phyloP scores from a whole-genome alignment of 2,797 vertebrate genomes.

The Scolopax bukidnonensis region DNA sequence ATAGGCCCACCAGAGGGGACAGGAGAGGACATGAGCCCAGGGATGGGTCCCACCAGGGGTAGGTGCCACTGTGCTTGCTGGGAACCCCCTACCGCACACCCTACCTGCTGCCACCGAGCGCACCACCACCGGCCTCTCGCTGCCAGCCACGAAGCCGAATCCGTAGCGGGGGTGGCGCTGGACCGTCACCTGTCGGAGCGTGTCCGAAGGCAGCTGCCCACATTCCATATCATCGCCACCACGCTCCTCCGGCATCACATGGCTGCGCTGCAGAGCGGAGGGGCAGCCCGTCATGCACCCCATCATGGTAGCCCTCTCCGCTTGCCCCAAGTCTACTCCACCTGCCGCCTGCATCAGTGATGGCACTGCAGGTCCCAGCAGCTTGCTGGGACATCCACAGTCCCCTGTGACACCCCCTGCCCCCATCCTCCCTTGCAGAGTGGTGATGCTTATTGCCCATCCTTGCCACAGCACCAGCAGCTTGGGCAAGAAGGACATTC shows the following conservation, averaged over 20 bases:
- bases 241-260: constrained; percentile 92
- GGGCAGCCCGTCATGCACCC: constrained; percentile 13
- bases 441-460: fast-evolving
- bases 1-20: neutral
- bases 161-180: constrained; percentile 89
- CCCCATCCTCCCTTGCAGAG: neutral
- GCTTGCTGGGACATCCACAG: neutral
- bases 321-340: fast-evolving
- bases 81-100: neutral
- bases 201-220: constrained; percentile 92
- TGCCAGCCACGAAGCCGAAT: constrained; percentile 97
- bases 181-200: constrained; percentile 92
- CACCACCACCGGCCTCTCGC: constrained; percentile 93
- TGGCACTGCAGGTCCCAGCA: neutral
- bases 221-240: constrained; percentile 94
- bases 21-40: neutral
- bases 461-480: neutral
- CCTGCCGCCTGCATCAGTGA: neutral
- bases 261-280: constrained; percentile 76
- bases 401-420: too few relatives aligned
- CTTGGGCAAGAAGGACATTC: fast-evolving
- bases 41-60: neutral
- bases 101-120: constrained; percentile 95
- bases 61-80: neutral
- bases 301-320: fast-evolving